Evolutionary conservation across 2,888 invertebrate species (phyloP).

Genomic region (Meloe dianella): DNA sequence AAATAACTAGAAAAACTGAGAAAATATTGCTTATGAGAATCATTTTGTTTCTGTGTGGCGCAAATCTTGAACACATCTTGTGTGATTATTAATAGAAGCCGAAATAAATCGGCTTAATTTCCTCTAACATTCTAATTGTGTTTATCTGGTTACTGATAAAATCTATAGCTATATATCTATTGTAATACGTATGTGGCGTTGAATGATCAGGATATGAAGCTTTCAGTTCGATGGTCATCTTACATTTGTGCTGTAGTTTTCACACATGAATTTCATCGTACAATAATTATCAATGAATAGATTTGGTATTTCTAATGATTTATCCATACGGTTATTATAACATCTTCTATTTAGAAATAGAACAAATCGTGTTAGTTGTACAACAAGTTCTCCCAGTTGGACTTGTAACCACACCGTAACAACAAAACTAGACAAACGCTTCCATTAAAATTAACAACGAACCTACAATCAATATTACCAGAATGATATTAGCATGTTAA

Average conservation of each 20-base stretch:
- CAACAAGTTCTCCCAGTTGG: slow-evolving; percentile 22
- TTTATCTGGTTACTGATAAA: background rate
- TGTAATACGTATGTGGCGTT: background rate
- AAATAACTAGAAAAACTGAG: background rate
- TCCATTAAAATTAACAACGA: slow-evolving; percentile 27
- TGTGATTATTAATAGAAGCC: no score
- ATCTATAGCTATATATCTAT: background rate
- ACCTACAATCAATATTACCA: slow-evolving; percentile 36
- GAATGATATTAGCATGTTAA: slow-evolving; percentile 43
- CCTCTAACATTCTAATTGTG: background rate
- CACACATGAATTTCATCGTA: slow-evolving; percentile 12
- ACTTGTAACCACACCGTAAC: slow-evolving; percentile 3
- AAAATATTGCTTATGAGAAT: background rate
- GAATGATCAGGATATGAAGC: background rate
- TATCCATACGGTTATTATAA: slow-evolving; percentile 15
- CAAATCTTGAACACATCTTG: no score
- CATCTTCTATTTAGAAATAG: slow-evolving; percentile 15
- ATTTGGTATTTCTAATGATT: slow-evolving; percentile 22
- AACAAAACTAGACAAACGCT: slow-evolving; percentile 10
- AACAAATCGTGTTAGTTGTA: slow-evolving; percentile 5
- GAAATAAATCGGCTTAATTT: background rate
- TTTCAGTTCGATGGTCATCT: background rate
- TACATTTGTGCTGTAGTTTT: slow-evolving; percentile 6
- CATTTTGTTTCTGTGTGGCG: background rate
- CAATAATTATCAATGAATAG: background rate